A percentile compares a stretch with the other conserved stretches of the same genome.
Conservation (phyloP, 1,140 invertebrate species). For the Ctenoplectra terminalis region DNA sequence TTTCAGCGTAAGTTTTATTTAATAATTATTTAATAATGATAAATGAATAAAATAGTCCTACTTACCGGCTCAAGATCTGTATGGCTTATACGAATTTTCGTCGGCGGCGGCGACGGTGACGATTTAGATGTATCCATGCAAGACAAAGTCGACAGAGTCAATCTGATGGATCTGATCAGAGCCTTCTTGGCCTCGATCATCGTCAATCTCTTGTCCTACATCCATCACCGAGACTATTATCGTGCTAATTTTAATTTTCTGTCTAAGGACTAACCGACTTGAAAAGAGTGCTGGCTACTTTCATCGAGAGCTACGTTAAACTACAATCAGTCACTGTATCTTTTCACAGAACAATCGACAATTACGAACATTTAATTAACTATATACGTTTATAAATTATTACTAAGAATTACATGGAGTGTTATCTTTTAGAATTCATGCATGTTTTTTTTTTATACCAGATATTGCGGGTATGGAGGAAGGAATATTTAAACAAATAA, state of each 20-base stretch:
- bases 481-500: neutral
- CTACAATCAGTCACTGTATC: neutral
- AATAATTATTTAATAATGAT: no score
- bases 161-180: constrained; percentile 74
- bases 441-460: neutral
- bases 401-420: neutral
- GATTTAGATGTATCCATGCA: constrained; percentile 75
- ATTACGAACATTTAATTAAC: no score
- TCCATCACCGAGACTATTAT: constrained; percentile 72
- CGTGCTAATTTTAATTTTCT: constrained; percentile 50
- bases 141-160: constrained; percentile 77
- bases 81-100: constrained; percentile 73
- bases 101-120: constrained; percentile 76
- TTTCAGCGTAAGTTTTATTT: no score
- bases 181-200: no score
- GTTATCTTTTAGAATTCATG: neutral
- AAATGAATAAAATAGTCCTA: neutral
- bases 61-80: constrained; percentile 72
- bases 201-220: constrained; percentile 74
- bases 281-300: neutral
- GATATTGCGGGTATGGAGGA: neutral
- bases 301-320: neutral
- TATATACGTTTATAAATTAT: neutral
- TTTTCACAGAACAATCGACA: neutral
- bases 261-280: constrained; percentile 9